These are phyloP conservation scores for Halictus rubicundus DNA, from an alignment of 1,140 invertebrate species.

Conservation along the genomic window DNA sequence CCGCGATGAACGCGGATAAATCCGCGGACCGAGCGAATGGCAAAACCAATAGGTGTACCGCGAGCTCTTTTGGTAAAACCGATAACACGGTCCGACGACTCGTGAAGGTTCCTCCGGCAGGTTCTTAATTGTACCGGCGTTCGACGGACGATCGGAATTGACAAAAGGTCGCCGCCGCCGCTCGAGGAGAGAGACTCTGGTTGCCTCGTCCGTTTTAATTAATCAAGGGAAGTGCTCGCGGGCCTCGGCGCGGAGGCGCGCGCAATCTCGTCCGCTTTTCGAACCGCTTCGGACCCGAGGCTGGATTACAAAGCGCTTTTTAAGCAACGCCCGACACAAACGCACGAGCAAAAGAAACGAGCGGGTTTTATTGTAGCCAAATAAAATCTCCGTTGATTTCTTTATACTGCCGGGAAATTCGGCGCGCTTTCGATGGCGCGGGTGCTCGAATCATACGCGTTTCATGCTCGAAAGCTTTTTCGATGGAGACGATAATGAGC, in stretches of 20 bases:
- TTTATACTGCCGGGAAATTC: neutral
- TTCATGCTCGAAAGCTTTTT: too few species aligned
- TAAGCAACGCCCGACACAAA: neutral
- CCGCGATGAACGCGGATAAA: too few species aligned
- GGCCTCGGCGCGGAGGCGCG: too few species aligned
- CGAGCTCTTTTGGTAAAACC: neutral
- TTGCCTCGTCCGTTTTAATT: constrained; percentile 31
- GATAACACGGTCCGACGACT: neutral
- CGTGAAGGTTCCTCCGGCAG: neutral
- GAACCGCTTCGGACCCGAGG: neutral
- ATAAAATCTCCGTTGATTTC: neutral
- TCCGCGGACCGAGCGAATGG: too few species aligned
- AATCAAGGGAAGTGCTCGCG: constrained; percentile 13
- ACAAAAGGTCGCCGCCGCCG: neutral
- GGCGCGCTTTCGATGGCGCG: too few species aligned
- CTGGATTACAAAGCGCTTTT: constrained; percentile 18
- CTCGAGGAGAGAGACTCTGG: neutral
- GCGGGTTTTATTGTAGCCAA: too few species aligned
- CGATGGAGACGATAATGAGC: too few species aligned
- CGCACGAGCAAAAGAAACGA: too few species aligned
- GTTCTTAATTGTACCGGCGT: neutral
- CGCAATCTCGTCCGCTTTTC: constrained; percentile 13
- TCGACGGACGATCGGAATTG: neutral
- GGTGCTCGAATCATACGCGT: too few species aligned
- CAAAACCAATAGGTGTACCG: too few species aligned